Evolutionary conservation across 2,797 vertebrate species (phyloP).

Genomic region (Sebastes iracundus): DNA sequence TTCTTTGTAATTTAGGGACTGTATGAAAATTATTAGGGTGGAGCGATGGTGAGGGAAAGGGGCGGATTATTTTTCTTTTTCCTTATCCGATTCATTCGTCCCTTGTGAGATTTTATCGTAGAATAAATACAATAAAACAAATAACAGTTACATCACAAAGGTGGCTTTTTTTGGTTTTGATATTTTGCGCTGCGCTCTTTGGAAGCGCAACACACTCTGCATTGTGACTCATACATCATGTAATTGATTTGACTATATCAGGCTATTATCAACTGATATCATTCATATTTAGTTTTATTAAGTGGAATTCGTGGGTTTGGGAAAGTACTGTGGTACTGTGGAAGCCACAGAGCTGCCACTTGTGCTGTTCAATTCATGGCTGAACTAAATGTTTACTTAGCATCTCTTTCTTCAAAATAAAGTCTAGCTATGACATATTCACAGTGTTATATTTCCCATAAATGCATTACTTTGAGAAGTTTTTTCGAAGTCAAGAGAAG

Average conservation of each 20-base stretch:
- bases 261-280: not conserved
- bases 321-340: too few relatives aligned
- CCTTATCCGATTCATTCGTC: not conserved
- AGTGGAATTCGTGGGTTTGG: not conserved
- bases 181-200: not conserved
- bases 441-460: not conserved
- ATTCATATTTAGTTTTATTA: not conserved
- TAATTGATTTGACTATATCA: constrained; percentile 1
- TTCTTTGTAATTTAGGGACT: not conserved
- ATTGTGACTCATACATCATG: not conserved
- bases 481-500: not conserved
- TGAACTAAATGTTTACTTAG: not conserved
- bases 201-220: not conserved
- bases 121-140: not conserved
- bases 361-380: not conserved
- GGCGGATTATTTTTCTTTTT: not conserved
- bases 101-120: not conserved
- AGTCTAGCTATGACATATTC: not conserved
- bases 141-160: not conserved
- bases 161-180: not conserved
- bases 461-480: not conserved
- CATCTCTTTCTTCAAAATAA: not conserved
- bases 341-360: not conserved
- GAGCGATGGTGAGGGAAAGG: not conserved
- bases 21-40: not conserved